Percentiles rank a stretch among this genome's conserved stretches.
Evolutionary conservation across 2,888 invertebrate species (phyloP).

Genomic region (Rhogogaster chlorosoma): DNA sequence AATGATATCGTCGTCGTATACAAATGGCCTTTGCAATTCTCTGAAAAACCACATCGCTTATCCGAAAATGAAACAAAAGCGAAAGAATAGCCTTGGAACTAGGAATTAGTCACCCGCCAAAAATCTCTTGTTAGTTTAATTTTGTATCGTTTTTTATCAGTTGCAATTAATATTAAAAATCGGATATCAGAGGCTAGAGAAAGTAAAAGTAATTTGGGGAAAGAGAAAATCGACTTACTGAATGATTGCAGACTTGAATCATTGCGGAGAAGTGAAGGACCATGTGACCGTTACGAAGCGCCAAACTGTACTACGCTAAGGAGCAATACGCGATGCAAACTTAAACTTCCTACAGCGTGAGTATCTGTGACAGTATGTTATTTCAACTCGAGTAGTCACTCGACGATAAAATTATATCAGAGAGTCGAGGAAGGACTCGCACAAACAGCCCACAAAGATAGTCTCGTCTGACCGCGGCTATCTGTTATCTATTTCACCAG

Average conservation of each 20-base stretch:
- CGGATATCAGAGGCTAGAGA: background rate
- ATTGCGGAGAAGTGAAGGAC: constrained; percentile 43
- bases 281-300: constrained; percentile 48
- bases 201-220: background rate
- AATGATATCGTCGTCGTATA: background rate
- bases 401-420: constrained; percentile 35
- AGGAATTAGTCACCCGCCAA: background rate
- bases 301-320: constrained; percentile 35
- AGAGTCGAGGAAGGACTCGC: background rate
- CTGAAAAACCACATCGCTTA: background rate
- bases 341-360: background rate
- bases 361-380: background rate
- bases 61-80: background rate
- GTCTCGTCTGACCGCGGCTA: constrained; percentile 2
- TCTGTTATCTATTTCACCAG: constrained; percentile 36
- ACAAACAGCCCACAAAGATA: background rate
- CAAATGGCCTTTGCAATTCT: background rate
- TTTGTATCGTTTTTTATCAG: background rate
- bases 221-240: constrained; percentile 45
- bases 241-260: constrained; percentile 51
- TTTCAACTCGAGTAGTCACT: background rate
- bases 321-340: constrained; percentile 26
- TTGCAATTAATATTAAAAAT: background rate
- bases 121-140: background rate
- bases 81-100: background rate